Percentiles rank a stretch among this genome's conserved stretches.
Evolutionary conservation across 2,888 invertebrate genomes (phyloP).

Genomic region (Strigamia maritima): DNA sequence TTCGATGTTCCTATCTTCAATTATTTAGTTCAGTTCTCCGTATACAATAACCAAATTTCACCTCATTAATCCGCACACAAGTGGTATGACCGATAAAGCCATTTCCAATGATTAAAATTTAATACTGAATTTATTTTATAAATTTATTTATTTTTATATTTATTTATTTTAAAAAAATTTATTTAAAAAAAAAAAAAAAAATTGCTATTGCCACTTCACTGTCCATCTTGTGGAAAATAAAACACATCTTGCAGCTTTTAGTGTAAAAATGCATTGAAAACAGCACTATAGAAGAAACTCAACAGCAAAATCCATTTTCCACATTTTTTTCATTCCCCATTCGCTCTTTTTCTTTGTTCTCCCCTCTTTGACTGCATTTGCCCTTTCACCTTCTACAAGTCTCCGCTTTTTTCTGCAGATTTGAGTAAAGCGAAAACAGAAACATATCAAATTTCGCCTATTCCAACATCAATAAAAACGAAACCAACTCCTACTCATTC

Average conservation of each 20-base stretch:
- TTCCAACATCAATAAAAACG: neutral
- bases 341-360: neutral
- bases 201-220: neutral
- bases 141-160: no score
- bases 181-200: neutral
- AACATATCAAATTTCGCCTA: neutral
- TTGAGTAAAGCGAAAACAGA: neutral
- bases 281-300: neutral
- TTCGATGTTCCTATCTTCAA: no score
- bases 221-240: neutral
- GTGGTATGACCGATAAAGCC: no score
- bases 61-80: no score
- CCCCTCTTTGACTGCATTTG: slow-evolving; percentile 3
- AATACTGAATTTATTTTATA: no score
- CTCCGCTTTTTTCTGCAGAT: neutral
- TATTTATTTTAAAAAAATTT: neutral
- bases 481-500: neutral
- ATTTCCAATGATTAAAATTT: no score
- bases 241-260: neutral
- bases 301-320: neutral
- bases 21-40: no score
- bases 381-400: neutral
- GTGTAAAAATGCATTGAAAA: neutral
- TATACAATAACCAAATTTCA: no score
- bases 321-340: neutral